Conservation (phyloP, 2,888 invertebrate genomes). For the Octonoba sinensis region DNA sequence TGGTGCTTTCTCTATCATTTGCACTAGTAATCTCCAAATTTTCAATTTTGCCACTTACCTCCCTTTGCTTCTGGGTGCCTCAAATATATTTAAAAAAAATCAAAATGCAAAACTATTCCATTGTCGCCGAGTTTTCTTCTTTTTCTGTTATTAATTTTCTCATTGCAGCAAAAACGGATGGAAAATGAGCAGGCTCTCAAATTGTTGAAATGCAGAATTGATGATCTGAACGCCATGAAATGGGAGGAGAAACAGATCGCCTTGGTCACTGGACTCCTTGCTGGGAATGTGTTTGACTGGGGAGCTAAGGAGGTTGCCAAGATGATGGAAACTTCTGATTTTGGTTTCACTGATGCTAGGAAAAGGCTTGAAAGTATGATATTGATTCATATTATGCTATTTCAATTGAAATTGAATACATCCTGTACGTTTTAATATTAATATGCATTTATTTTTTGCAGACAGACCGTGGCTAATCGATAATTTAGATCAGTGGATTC, state of each 20-base stretch:
- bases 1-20: no score
- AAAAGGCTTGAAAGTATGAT: conserved; percentile 80
- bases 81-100: no score
- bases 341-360: conserved; percentile 87
- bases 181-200: conserved; percentile 87
- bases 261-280: conserved; percentile 73
- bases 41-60: no score
- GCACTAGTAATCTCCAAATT: no score
- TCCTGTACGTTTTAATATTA: neutral
- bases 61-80: no score
- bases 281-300: conserved; percentile 97
- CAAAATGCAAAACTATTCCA: no score
- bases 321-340: conserved; percentile 82
- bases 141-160: neutral
- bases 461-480: conserved; percentile 93
- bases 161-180: conserved; percentile 83
- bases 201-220: conserved; percentile 79
- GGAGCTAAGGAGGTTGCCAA: conserved; percentile 91
- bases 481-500: conserved; percentile 85
- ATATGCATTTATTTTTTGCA: conserved; percentile 64
- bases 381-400: neutral
- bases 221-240: conserved; percentile 79
- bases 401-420: neutral
- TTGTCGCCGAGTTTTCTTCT: neutral
- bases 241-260: conserved; percentile 72